Conservation (phyloP, 64 coral and sea anemone species). For the Porites australiensis region DNA sequence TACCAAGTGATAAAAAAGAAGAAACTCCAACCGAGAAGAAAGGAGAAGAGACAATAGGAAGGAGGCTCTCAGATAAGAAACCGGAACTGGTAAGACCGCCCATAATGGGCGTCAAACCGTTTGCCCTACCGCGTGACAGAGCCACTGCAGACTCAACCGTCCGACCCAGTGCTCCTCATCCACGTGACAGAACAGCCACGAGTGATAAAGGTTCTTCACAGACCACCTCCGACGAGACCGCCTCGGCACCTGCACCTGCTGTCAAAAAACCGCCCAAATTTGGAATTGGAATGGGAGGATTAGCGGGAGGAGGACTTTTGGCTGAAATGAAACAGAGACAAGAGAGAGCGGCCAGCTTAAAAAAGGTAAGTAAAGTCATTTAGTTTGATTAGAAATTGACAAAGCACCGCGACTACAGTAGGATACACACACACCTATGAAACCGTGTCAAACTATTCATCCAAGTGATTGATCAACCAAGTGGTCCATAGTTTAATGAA, state of each 20-base stretch:
- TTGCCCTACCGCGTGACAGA: conserved; percentile 15
- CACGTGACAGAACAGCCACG: conserved; percentile 4
- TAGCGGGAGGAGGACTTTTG: conserved; percentile 58
- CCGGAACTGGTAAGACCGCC: not conserved
- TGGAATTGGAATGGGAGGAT: conserved; percentile 71
- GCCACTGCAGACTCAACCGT: not conserved
- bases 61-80: conserved; percentile 1
- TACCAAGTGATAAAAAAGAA: not conserved
- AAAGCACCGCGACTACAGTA: too few species aligned
- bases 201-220: not conserved
- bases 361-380: conserved; percentile 9
- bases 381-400: too few species aligned
- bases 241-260: not conserved
- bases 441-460: too few species aligned
- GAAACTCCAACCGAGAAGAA: not conserved
- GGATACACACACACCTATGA: too few species aligned
- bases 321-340: conserved; percentile 79
- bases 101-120: conserved; percentile 37
- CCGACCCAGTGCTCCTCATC: not conserved
- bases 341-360: conserved; percentile 46
- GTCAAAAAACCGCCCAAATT: conserved; percentile 59
- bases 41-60: not conserved
- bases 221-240: conserved; percentile 4
- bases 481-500: too few species aligned
- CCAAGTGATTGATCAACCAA: too few species aligned